Base-by-base conservation (phyloP, 2,888 invertebrate species). In the Loripinus fragilis region DNA sequence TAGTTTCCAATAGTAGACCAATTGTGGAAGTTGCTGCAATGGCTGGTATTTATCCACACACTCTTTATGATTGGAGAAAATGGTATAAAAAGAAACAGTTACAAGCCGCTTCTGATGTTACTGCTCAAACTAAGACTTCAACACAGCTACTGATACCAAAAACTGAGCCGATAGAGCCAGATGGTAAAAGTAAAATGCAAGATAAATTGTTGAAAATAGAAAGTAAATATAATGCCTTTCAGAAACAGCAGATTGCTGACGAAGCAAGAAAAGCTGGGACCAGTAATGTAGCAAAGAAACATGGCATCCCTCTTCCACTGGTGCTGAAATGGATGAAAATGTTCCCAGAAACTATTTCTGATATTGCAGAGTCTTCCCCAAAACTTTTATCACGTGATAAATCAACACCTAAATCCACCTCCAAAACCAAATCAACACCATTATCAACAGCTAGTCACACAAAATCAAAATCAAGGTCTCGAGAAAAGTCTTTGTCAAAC, bases 301-400 rank as follows among this genome's bases (percentile, higher is more conserved):
- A 72, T 50, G 80, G 78, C 42, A 71, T 83, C 41, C 83, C 83
- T 3, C 45, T 83, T 41, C 83, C 83, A 10, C 69, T 83, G 17
- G 33, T 83, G 5, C 69, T 83, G 17, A 83, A 76, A 50, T 83
- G 83, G 83, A 83, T 83, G 83, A 83, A 83, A 71, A 15, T 66
- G 25, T 76, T 60, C 33, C 60, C 60, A 33, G 60, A 60, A 33
- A 60, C 60, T 33, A 33, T 60, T 30, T 23, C 48, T n/a, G 64
- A 48, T 71, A 67, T 42, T 8, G 23, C n/a, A 41, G 78, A 78
- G 17, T 15, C 41, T n/a, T 69, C 68, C 64, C 72, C 71, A 45
- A 38, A 55, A 2, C 8, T 64, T 1, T 17, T 12, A 17, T 35
- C 68, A n/a, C 25, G 23, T 5, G 20, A 25, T 15, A 41, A 23